Evolutionary conservation across 2,888 invertebrate species (phyloP).

Genomic region (Melieria picta): DNA sequence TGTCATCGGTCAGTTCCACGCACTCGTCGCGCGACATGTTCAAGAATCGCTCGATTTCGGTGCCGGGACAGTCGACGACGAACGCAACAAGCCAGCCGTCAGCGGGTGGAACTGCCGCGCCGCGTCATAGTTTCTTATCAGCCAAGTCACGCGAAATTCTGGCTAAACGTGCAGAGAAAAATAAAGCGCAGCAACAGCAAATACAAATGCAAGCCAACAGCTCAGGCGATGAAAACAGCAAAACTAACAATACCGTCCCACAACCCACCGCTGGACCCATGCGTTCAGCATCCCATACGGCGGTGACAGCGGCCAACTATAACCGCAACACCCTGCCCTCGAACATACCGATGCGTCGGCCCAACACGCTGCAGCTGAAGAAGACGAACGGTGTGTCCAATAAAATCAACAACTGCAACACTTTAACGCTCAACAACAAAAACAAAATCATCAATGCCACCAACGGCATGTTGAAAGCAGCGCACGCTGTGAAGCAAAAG

Average conservation of each 20-base stretch:
- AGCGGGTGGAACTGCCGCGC: constrained; percentile 44
- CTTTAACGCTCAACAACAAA: constrained; percentile 38
- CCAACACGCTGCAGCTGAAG: constrained; percentile 60
- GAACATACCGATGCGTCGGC: constrained; percentile 63
- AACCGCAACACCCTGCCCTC: constrained; percentile 59
- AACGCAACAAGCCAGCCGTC: constrained; percentile 26
- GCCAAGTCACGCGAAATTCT: constrained; percentile 66
- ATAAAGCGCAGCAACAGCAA: constrained; percentile 49
- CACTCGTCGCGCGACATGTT: constrained; percentile 62
- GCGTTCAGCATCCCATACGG: constrained; percentile 59
- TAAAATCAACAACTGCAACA: constrained; percentile 33
- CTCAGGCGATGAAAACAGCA: constrained; percentile 49
- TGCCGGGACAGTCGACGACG: constrained; percentile 49
- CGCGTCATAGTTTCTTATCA: constrained; percentile 63
- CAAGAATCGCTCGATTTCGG: constrained; percentile 64
- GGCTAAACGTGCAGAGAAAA: constrained; percentile 63
- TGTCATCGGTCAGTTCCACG: constrained; percentile 63
- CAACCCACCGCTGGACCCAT: constrained; percentile 45
- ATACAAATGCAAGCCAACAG: constrained; percentile 38
- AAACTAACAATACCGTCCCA: constrained; percentile 33
- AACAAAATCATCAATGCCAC: constrained; percentile 46
- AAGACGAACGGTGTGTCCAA: constrained; percentile 46
- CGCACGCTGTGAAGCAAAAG: constrained; percentile 59
- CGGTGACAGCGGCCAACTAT: constrained; percentile 54
- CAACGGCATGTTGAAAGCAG: constrained; percentile 54